Evolutionary conservation across 1,140 invertebrate genomes (phyloP), one percentile per base, ranked within the genome.

Genomic region (Heliothis virescens): DNA sequence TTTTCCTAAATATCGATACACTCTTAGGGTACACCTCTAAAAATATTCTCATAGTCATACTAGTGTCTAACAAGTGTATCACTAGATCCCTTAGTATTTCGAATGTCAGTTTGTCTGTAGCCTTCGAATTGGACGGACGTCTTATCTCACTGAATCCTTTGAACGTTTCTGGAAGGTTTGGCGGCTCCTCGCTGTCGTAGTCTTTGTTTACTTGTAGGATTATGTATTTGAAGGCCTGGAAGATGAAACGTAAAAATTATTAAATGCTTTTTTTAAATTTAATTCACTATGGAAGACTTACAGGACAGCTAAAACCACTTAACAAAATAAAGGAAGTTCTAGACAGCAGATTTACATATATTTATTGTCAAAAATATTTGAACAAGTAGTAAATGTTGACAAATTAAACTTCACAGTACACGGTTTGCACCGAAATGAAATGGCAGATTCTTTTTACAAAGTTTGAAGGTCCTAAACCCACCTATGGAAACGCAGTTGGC

Each of bases 61-160:
- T 95, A 52, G 96, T 96, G 88, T 98, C 97, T 79, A 97, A 84
- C 15, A 97, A 85, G 85, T 97, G 97, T 29, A 97, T 86, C n/a
- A 97, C 94, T n/a, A 97, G 89, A 89, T 98, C 97, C 79, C 96
- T 95, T 18, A 97, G 94, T 1, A 95, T 92, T 26, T 85, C 74
- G 3, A 95, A 86, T 1, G 92, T 95, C 50, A 96, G 89, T 67
- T 95, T 92, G 9, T 88, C 89, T n/a, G 82, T 84, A 34, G 59
- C 78, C 78, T 90, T 92, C 7, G 55, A 80, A 47, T 82, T 84
- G 5, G 91, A 81, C 0, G 93, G 92, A 47, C 93, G 74, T 4
- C 85, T 83, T 59, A 94, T 93, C 57, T 94, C 92, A 12, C 88
- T 81, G 72, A 95, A 95, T 0, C 94, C 94, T 71, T 95, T 93